Conservation (phyloP, 2,888 invertebrate species). For the Cephus pulcher region DNA sequence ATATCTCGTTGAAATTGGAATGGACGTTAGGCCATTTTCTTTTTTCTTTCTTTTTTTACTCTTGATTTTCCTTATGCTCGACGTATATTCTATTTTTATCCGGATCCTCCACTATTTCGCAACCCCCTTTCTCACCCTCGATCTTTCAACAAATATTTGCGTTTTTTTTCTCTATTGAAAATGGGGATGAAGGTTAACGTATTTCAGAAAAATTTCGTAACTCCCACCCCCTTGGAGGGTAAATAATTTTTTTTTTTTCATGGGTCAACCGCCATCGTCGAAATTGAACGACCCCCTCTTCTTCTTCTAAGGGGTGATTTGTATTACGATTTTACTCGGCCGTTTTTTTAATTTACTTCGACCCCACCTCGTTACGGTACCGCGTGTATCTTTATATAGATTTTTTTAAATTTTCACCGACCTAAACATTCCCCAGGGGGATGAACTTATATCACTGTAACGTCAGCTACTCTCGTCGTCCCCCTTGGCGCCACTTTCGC, state of each 20-base stretch:
- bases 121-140: conserved; percentile 35
- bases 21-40: conserved; percentile 21
- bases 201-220: conserved; percentile 8
- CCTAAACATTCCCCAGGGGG: neutral
- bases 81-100: conserved; percentile 44
- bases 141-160: conserved; percentile 47
- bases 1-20: conserved; percentile 13
- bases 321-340: neutral
- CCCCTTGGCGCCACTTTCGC: neutral
- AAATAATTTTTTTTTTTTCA: conserved; percentile 31
- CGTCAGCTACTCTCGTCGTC: neutral
- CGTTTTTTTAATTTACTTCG: neutral
- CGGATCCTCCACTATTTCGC: conserved; percentile 32
- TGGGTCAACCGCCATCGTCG: conserved; percentile 22
- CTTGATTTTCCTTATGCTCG: conserved; percentile 43
- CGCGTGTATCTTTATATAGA: neutral
- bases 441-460: neutral
- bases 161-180: neutral
- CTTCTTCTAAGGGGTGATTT: neutral
- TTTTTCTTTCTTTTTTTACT: conserved; percentile 28
- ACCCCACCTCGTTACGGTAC: neutral
- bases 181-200: neutral
- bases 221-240: conserved; percentile 16
- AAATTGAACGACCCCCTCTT: conserved; percentile 14
- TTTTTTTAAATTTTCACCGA: neutral